Evolutionary conservation across 1,140 invertebrate species (phyloP), one percentile per base, ranked within the genome.

Genomic region (Achatina immaculata): DNA sequence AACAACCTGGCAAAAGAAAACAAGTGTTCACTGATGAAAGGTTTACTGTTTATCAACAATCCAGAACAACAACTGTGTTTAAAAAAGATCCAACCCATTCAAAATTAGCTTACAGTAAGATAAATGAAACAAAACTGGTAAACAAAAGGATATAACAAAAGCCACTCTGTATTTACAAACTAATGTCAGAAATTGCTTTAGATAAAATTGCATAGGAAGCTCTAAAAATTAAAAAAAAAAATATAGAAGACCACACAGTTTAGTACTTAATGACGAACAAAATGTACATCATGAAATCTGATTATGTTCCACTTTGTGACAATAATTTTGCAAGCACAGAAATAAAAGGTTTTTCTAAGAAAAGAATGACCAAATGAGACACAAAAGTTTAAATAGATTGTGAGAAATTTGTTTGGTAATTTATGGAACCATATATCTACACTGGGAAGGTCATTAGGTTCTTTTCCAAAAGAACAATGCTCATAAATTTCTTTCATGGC

Each of bases 191-290:
- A 40, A 76, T 62, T 58, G 48, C 74, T 76, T 76, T 55, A 40
- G 21, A 40, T 76, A 76, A 62, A 40, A 62, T 76, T 76, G 74
- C 74, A 76, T 76, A 76, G 74, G 74, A 76, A 76, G 74, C 74
- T 58, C 74, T 76, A 48, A 16, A 31, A 45, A 74, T 24, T 62
- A 43, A 76, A 34, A 43, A 76, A 42, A 62, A 38, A 65, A 11
- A 16, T 6, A 34, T 24, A 74, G 42, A 69, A 69, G 68, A 69
- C 38, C 36, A 42, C 40, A 9, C 28, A n/a, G 31, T n/a, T n/a
- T n/a, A n/a, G n/a, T n/a, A 28, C 6, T 28, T 62, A 6, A 31
- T 62, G 31, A 28, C 58, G 31, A 62, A 62, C 58, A 62, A 62
- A 62, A 62, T 62, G 7, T 55, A 55, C 51, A 55, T 21, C 21